Percentiles rank a stretch among this genome's conserved stretches.
Conservation (phyloP, 35 echinoderm and acorn worm species). For the Heliocidaris erythrogramma region DNA sequence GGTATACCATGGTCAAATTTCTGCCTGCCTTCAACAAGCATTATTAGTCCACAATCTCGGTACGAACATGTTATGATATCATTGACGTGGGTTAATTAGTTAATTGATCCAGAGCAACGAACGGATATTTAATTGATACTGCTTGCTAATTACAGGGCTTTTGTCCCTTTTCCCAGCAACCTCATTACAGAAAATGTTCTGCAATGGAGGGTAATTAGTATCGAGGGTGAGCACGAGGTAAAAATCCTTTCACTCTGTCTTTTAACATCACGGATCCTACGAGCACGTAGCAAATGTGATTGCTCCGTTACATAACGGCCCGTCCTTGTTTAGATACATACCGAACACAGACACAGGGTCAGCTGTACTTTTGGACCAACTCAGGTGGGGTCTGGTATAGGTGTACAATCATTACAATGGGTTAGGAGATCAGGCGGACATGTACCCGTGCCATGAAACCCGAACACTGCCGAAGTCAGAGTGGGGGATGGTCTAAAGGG, state of each 20-base stretch:
- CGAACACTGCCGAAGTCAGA: background rate
- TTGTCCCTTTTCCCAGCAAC: background rate
- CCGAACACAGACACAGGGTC: background rate
- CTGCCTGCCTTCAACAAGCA: background rate
- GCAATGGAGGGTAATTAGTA: background rate
- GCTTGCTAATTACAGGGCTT: constrained; percentile 33
- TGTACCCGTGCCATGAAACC: background rate
- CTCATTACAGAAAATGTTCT: background rate
- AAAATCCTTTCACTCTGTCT: background rate
- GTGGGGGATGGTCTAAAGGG: background rate
- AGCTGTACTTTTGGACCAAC: background rate
- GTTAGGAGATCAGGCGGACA: background rate
- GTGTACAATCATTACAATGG: background rate
- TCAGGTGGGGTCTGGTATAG: background rate
- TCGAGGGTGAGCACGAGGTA: background rate
- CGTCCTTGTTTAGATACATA: background rate
- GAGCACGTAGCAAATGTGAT: background rate
- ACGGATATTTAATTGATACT: constrained; percentile 16
- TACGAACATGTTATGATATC: background rate
- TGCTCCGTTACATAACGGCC: background rate
- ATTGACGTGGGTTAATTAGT: constrained; percentile 34
- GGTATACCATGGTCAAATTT: background rate
- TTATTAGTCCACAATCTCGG: background rate
- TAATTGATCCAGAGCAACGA: constrained; percentile 21
- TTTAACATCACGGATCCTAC: background rate